Base-by-base conservation (phyloP, 2,797 vertebrate genomes). In the Labroides dimidiatus region DNA sequence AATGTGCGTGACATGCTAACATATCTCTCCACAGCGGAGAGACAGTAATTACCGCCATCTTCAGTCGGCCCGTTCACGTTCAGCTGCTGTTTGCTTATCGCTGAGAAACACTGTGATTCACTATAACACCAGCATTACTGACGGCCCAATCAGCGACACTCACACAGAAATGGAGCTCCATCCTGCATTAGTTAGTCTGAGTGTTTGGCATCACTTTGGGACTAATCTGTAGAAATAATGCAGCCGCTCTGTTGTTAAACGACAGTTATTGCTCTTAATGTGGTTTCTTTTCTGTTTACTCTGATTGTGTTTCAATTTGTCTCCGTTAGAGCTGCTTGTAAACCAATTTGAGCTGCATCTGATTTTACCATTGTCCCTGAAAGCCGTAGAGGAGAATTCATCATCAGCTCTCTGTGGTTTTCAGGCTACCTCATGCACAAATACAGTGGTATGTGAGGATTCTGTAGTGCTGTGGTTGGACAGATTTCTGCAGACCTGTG, bases 81-180 rank as follows among this genome's bases (percentile, higher is more conserved):
- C 81, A 75, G 77, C 59, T 24, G 72, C 64, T 48, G 75, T 50
- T 76, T 13, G 52, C 77, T 86, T 86, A 84, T 88, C 80, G 11
- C 80, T 4, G 59, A 0, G 39, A 79, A 84, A 86, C 86, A 88
- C 81, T 53, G 76, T 52, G 76, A 78, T 80, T 74, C 69, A 24
- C 55, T 55, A 64, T 57, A 24, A 56, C 53, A 58, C n/a, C 30
- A 36, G 49, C 47, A 37, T 20, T 57, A 15, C 63, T 10, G 39
- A 72, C 56, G 49, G 48, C 47, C 61, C 64, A 70, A 72, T 81
- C 70, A 60, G 67, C 1, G 4, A 58, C 36, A 76, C 55, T 55
- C 50, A 42, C 54, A 67, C 21, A 63, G 59, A 74, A 52, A 23
- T 4, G 0, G 2, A 71, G 55, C 42, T 67, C 55, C 58, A 42